Evolutionary conservation across 1,140 invertebrate species (phyloP), one percentile per base, ranked within the genome.

Genomic region (Coenobita brevimanus): DNA sequence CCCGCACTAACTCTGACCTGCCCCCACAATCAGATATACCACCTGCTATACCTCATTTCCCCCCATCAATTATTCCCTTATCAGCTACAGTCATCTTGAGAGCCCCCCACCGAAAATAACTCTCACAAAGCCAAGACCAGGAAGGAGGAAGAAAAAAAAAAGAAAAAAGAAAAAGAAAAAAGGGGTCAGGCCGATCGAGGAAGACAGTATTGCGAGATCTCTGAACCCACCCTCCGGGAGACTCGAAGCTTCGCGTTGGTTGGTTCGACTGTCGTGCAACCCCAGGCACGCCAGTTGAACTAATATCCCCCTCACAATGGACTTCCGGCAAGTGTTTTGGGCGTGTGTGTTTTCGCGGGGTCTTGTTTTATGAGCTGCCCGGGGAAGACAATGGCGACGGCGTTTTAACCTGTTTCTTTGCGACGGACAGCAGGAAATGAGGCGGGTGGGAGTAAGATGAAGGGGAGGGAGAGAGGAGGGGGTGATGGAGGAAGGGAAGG

Each of bases 291-390:
- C 41, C 82, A 85, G 71, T 85, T 85, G 82, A 85, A 85, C 82
- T 85, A 85, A 85, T 85, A 85, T 85, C 73, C 82, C n/a, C 57
- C 54, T 85, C 82, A 85, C 82, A 85, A 85, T 85, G 73, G 82
- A 85, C 82, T 85, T 85, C 82, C 82, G 82, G 82, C 60, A 54
- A 30, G 38, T 50, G 41, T 83, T 85, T 8, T 85, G 82, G 82
- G 82, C 82, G 82, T 85, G 71, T 76, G 82, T 60, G 62, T 85
- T 76, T 85, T 43, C 33, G 67, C 67, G 38, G 27, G 60, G 82
- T 76, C 75, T 78, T 85, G 82, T 85, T 85, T 85, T 85, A 85
- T 78, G 82, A 85, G 71, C 41, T 36, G 71, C n/a, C 54, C 30
- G 82, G 54, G 50, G 6, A 54, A 78, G 73, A 85, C 82, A 85